Evolutionary conservation across 1,140 invertebrate genomes (phyloP), one percentile per base, ranked within the genome.

Genomic region (Camponotus floridanus): DNA sequence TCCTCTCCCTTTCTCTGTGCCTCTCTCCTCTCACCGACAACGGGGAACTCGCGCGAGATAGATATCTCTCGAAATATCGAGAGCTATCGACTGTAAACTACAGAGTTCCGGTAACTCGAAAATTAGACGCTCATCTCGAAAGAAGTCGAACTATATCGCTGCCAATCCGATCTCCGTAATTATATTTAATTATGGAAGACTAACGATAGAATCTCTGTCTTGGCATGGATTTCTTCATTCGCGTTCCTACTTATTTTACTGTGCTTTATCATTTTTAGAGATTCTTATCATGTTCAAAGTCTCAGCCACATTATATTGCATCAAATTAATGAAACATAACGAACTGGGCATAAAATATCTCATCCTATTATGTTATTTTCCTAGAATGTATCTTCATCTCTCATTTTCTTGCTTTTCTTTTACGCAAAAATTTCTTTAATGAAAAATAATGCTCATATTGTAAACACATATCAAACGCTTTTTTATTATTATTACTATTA

Each of bases 321-420:
- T 85, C 45, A 70, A 76, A 90, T 90, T 91, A 91, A 90, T 91
- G 86, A 87, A 87, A 91, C 64, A 85, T 91, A 88, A 91, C 67
- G 81, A 90, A 73, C 88, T 76, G 59, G 71, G 26, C 31, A 61
- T 26, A 45, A 90, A 76, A 71, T 71, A 91, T 90, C 70, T 86
- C 33, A 64, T 64, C 76, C 81, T 90, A 91, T 92, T 91, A 92
- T 76, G 86, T 87, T 92, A 89, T 91, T 90, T 90, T 79, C 86
- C 84, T 70, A 26, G 70, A 85, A 57, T 76, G 39, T 84, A 51
- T 7, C 67, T 85, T 61, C 83, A 70, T 64, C 48, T 62, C 65
- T 71, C 70, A 84, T 59, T 64, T 74, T 71, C n/a, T 26, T n/a
- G 42, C 64, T 51, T 64, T 18, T 39, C 31, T 9, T 13, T 45